These are phyloP conservation scores for Cotesia typhae DNA, from an alignment of 1,140 invertebrate genomes.

Conservation along the genomic window DNA sequence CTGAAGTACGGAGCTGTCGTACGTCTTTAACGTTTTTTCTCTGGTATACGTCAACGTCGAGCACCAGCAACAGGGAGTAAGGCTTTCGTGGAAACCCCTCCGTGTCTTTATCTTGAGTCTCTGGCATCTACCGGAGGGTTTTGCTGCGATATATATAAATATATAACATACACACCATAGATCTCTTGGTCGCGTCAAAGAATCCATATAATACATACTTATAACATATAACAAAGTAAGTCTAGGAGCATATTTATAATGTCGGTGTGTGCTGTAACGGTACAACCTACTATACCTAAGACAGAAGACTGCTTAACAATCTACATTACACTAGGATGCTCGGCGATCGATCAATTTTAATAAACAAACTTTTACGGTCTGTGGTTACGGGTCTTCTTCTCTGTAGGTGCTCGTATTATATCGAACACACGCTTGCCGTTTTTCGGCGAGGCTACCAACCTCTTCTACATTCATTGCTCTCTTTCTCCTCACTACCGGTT, in stretches of 20 bases:
- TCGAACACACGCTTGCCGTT: not conserved
- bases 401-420: too few relatives aligned
- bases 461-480: constrained; percentile 1
- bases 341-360: constrained; percentile 32
- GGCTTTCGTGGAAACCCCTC: constrained; percentile 16
- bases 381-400: constrained; percentile 16
- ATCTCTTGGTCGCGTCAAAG: constrained; percentile 20
- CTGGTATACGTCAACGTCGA: not conserved
- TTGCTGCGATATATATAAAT: not conserved
- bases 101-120: not conserved
- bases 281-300: too few relatives aligned
- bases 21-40: too few relatives aligned
- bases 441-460: constrained; percentile 4
- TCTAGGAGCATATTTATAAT: not conserved
- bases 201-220: constrained; percentile 18
- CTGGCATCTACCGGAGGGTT: not conserved
- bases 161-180: not conserved
- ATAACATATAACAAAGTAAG: not conserved
- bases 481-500: constrained; percentile 28
- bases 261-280: too few relatives aligned
- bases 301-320: too few relatives aligned
- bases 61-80: not conserved
- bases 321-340: not conserved
- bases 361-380: constrained; percentile 22
- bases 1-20: not conserved